phyloP scores from a whole-genome alignment of 1,140 invertebrate species.

The Lepidurus arcticus region DNA sequence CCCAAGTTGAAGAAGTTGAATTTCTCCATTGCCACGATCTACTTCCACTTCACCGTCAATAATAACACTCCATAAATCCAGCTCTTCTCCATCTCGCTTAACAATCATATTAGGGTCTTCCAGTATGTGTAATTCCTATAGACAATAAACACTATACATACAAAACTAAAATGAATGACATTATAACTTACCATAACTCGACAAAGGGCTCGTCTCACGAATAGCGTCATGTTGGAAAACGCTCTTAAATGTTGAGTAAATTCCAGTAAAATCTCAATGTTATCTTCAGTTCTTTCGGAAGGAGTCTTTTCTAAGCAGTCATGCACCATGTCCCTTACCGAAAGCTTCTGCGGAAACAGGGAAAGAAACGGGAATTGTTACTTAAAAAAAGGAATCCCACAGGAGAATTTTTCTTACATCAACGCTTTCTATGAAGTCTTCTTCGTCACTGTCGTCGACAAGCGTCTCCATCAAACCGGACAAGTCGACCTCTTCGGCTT shows the following conservation, averaged over 20 bases:
- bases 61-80: conserved; percentile 99
- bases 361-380: conserved; percentile 31
- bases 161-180: too few relatives aligned
- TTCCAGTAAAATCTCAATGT: conserved; percentile 90
- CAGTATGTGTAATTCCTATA: conserved; percentile 84
- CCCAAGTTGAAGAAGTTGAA: conserved; percentile 79
- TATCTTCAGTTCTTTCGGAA: conserved; percentile 83
- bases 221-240: conserved; percentile 86
- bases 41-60: conserved; percentile 97
- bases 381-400: background rate
- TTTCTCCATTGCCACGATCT: conserved; percentile 61
- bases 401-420: conserved; percentile 49
- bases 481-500: conserved; percentile 77
- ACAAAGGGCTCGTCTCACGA: conserved; percentile 85
- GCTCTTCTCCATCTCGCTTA: conserved; percentile 93
- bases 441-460: conserved; percentile 91
- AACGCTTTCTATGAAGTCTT: conserved; percentile 85
- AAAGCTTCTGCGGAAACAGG: conserved; percentile 62
- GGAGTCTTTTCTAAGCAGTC: conserved; percentile 98
- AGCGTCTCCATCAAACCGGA: conserved; percentile 88
- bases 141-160: background rate
- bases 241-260: conserved; percentile 97
- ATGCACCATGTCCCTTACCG: conserved; percentile 84
- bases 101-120: conserved; percentile 94
- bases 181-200: conserved; percentile 64